A percentile compares a stretch with the other conserved stretches of the same genome.
These are phyloP conservation scores for Eupithecia abbreviata DNA, from an alignment of 2,888 invertebrate genomes.

Conservation along the genomic window DNA sequence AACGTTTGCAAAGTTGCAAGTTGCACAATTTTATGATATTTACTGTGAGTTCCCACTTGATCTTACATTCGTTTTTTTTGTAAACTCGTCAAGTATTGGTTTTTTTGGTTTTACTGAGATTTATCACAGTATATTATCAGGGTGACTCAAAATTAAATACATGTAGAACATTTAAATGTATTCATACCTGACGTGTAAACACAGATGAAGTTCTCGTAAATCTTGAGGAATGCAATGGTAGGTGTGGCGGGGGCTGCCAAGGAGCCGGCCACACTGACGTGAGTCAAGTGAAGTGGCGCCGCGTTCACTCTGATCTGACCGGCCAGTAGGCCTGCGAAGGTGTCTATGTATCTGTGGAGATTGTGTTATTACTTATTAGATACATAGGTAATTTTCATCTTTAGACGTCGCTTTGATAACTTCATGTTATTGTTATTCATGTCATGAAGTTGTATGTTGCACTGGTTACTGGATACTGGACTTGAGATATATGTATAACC, in stretches of 20 bases:
- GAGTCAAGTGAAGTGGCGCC: conserved; percentile 92
- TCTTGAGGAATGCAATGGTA: conserved; percentile 89
- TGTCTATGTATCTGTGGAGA: conserved; percentile 91
- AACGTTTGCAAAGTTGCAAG: too few relatives aligned
- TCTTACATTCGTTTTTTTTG: too few relatives aligned
- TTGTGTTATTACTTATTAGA: too few relatives aligned
- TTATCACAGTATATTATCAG: too few relatives aligned
- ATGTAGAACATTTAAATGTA: not conserved
- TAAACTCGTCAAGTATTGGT: too few relatives aligned
- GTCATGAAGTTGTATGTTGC: not conserved
- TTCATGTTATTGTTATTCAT: not conserved
- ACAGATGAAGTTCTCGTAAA: conserved; percentile 95
- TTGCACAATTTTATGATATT: too few relatives aligned
- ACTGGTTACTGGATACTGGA: not conserved
- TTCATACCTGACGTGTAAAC: conserved; percentile 92
- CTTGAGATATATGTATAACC: too few relatives aligned
- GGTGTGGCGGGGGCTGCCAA: conserved; percentile 89
- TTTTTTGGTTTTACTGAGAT: too few relatives aligned
- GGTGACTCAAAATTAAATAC: too few relatives aligned
- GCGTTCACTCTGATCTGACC: conserved; percentile 95
- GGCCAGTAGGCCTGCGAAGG: conserved; percentile 94
- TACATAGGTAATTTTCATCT: too few relatives aligned
- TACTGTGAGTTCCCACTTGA: too few relatives aligned
- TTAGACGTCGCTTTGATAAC: not conserved
- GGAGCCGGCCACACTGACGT: conserved; percentile 93